phyloP scores from a whole-genome alignment of 2,797 vertebrate species.

The Pangasius djambal region DNA sequence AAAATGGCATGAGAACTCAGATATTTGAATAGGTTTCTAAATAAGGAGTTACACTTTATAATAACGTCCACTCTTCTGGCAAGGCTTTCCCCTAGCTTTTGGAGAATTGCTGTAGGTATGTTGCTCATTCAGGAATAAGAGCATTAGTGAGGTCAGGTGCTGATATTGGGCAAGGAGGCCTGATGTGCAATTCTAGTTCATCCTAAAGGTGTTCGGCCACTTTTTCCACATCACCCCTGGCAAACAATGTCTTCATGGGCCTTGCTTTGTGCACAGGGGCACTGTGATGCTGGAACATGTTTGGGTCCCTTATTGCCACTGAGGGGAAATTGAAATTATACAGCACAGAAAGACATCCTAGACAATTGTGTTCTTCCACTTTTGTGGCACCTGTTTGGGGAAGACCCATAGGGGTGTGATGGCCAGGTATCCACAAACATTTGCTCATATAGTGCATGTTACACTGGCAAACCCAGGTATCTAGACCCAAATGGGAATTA shows the following conservation, averaged over 20 bases:
- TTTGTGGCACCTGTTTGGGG: neutral
- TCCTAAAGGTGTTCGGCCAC: neutral
- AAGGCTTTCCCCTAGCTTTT: neutral
- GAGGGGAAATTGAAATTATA: neutral
- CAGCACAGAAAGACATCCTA: neutral
- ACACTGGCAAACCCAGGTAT: neutral
- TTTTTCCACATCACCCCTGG: neutral
- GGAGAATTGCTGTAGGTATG: neutral
- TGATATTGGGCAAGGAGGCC: neutral
- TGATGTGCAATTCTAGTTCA: neutral
- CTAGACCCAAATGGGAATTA: neutral
- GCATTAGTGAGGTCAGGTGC: neutral
- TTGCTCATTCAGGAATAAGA: conserved; percentile 5
- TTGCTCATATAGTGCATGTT: neutral
- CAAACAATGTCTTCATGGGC: neutral
- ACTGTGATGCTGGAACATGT: neutral
- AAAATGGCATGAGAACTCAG: neutral
- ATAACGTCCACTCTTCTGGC: neutral
- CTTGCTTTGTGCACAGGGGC: neutral
- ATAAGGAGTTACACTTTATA: neutral
- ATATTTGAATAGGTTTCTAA: neutral
- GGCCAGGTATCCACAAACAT: neutral
- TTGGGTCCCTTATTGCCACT: no score
- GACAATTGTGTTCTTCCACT: neutral
- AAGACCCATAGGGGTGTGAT: neutral